A percentile compares a stretch with the other conserved stretches of the same genome.
Evolutionary conservation across 2,888 invertebrate species (phyloP).

Genomic region (Melanotus villosus): DNA sequence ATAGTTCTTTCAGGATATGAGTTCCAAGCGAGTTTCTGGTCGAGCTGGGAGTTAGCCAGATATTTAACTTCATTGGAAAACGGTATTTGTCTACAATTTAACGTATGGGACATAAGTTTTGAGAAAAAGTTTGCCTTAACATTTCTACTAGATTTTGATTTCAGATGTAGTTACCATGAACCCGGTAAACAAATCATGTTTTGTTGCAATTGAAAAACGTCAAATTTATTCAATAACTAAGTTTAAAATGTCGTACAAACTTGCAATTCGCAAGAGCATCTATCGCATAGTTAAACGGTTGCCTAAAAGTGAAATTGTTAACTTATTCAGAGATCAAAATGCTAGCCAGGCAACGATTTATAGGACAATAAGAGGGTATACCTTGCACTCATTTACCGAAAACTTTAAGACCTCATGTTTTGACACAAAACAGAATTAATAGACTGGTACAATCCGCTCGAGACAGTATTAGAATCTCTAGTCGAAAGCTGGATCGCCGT

Average conservation of each 20-base stretch:
- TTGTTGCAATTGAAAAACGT: too few species aligned
- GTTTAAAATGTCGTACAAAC: not conserved
- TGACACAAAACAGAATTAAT: not conserved
- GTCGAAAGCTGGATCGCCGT: too few species aligned
- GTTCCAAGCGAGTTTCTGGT: too few species aligned
- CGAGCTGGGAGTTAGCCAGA: too few species aligned
- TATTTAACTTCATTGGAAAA: too few species aligned
- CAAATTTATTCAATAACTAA: not conserved
- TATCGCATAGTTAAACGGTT: slow-evolving; percentile 1
- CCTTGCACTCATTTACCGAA: not conserved
- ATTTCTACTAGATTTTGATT: slow-evolving; percentile 9
- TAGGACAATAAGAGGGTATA: slow-evolving; percentile 1
- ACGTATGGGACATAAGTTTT: not conserved
- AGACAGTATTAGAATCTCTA: too few species aligned
- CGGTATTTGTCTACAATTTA: too few species aligned
- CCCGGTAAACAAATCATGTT: slow-evolving; percentile 6
- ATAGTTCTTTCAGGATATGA: too few species aligned
- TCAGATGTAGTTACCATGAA: slow-evolving; percentile 1
- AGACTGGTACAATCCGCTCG: too few species aligned
- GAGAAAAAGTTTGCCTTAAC: not conserved
- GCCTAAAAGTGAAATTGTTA: slow-evolving; percentile 9
- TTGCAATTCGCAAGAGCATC: not conserved
- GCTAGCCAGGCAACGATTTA: slow-evolving; percentile 12
- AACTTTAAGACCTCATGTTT: not conserved
- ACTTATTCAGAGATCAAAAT: slow-evolving; percentile 12